A percentile compares a stretch with the other conserved stretches of the same genome.
Conservation (phyloP, 1,140 invertebrate genomes). For the Agrilus planipennis region DNA sequence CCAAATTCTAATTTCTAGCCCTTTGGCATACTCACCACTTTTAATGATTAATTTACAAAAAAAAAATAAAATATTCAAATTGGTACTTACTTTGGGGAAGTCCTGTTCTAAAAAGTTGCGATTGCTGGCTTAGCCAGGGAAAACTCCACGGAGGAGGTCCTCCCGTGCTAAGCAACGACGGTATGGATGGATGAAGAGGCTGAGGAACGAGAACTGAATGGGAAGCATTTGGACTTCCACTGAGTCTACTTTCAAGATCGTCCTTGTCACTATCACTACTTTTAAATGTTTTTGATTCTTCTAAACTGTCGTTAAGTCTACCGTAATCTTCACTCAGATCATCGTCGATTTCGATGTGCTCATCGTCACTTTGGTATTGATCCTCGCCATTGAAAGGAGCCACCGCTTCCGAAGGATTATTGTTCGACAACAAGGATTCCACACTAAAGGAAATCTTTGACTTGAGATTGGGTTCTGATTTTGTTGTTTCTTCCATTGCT, state of each 20-base stretch:
- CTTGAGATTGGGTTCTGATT: slow-evolving; percentile 26
- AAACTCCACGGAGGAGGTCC: slow-evolving; percentile 28
- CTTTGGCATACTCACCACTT: too few species aligned
- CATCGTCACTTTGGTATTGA: slow-evolving; percentile 8
- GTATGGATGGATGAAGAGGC: slow-evolving; percentile 31
- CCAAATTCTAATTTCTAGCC: too few species aligned
- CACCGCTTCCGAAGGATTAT: background rate
- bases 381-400: slow-evolving; percentile 6
- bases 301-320: slow-evolving; percentile 10
- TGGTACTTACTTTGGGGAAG: slow-evolving; percentile 27
- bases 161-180: slow-evolving; percentile 19
- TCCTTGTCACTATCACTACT: slow-evolving; percentile 27
- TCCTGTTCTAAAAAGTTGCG: slow-evolving; percentile 22
- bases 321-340: slow-evolving; percentile 5
- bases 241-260: slow-evolving; percentile 23
- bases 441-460: slow-evolving; percentile 34
- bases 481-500: slow-evolving; percentile 26
- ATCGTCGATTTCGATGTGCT: slow-evolving; percentile 11
- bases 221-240: slow-evolving; percentile 25
- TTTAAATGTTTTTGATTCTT: slow-evolving; percentile 25
- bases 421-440: slow-evolving; percentile 27
- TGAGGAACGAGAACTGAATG: slow-evolving; percentile 30
- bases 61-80: too few species aligned
- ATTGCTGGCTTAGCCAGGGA: slow-evolving; percentile 21
- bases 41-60: too few species aligned